Base-by-base conservation (phyloP, 2,888 invertebrate species). In the Pterostichus madidus region DNA sequence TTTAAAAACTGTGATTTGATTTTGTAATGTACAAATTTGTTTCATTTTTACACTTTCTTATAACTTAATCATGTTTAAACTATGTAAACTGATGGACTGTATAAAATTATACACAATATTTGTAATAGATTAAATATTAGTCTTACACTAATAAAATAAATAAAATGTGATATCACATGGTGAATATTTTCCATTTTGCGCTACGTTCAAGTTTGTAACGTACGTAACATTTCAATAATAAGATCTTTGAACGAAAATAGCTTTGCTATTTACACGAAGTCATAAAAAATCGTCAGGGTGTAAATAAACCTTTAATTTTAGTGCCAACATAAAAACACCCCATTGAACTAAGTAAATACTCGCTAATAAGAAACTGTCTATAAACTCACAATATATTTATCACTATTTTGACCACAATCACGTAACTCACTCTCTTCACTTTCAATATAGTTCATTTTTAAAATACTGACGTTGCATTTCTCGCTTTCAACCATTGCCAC, bases 91-190 rank as follows among this genome's bases (percentile, higher is more conserved):
- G 59, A 73, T 81, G 75, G 71, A 61, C 75, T 81, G 81, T 81
- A 81, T 75, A 81, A 81, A 75, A 81, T 81, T 75, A 81, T 81
- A 81, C 71, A 80, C 71, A 49, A 53, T 80, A 71, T 81, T 75
- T 81, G 75, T 75, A 75, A 59, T 61, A 77, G 75, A 71, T 71
- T 80, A 80, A 39, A 81, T 75, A 56, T 75, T 75, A 81, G 71
- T 75, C 81, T 81, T 81, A 81, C 81, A 81, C 81, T 75, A 81
- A 81, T 59, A 75, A 80, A 81, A 81, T 73, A 81, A 81, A 81
- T 81, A 81, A 75, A 75, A 81, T 81, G 81, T 81, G 73, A 61
- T 81, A 81, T 81, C 75, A 81, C 73, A 81, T 59, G 46, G 46
- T 75, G 81, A 75, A 56, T 81, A 53, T 56, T 73, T 24, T 80